Base-by-base conservation (phyloP, 2,797 vertebrate species). In the Acanthornis magna region DNA sequence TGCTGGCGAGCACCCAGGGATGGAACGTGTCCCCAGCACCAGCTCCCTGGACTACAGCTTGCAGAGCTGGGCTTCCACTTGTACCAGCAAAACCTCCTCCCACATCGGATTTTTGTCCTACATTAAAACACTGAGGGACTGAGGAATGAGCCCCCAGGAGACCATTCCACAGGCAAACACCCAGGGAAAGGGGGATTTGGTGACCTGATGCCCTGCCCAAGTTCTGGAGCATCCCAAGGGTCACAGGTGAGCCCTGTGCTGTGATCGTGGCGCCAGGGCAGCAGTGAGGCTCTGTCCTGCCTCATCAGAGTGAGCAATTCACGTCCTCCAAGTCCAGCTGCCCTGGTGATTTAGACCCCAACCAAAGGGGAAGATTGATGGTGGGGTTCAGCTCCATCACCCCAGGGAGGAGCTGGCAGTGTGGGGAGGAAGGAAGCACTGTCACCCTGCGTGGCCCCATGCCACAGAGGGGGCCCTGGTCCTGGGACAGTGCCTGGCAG, bases 321-420 rank as follows among this genome's bases (percentile, higher is more conserved):
- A 0, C 12, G 30, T 34, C 38, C 77, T 27, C 50, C 0, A 1
- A 57, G 55, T 17, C 36, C 0, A 2, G 23, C 53, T 26, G 3
- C 7, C 3, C 29, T 2, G 4, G 47, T 85, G 65, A 51, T 47
- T 88, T 57, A 73, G 82, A 91, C 43, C 29, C 45, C 3, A 6
- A 0, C 23, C 65, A 50, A 92, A 74, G 79, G 61, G 54, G 88
- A 77, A 95, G 61, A 67, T 12, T 40, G 84, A 45, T 9, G 2
- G 32, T 0, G 2, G 27, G 34, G 58, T 42, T 95, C 23, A 11
- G 87, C 74, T 84, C 10, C 13, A 40, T 76, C 83, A 51, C 16
- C 25, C 50, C 1, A 3, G 79, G 83, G 79, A 89, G 85, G 87
- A 92, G 91, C 54, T 87, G 94, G 66, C 79, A 80, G 81, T 2